Evolutionary conservation across 2,113 vertebrate genomes (phyloP).

Genomic region (Meles meles): DNA sequence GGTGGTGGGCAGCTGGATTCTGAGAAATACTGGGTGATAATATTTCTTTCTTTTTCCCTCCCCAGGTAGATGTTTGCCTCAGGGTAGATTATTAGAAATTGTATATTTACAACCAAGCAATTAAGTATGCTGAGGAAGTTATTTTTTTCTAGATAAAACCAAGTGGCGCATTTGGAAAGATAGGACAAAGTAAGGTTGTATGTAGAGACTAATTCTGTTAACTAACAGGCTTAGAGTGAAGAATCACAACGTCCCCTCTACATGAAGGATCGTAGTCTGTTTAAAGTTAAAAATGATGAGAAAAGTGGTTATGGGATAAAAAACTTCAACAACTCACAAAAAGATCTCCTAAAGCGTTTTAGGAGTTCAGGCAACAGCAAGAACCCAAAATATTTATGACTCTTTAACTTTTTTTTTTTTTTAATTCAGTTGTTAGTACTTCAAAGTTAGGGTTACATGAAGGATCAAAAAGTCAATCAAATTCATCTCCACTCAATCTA

Average conservation of each 20-base stretch:
- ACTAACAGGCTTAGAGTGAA: background rate
- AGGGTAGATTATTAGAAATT: background rate
- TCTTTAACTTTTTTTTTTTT: background rate
- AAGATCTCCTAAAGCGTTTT: background rate
- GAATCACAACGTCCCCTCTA: background rate
- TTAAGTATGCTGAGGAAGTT: background rate
- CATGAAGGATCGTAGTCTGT: background rate
- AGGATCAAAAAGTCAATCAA: background rate
- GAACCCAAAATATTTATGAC: background rate
- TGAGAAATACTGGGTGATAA: background rate
- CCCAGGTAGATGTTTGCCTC: background rate
- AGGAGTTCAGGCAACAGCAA: background rate
- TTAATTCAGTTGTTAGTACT: background rate
- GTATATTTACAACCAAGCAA: background rate
- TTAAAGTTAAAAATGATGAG: background rate
- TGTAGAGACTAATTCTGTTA: background rate
- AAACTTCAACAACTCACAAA: background rate
- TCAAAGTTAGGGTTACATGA: background rate
- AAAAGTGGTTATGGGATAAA: background rate
- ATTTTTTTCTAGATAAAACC: background rate
- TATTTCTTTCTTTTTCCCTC: background rate
- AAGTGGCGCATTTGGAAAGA: background rate
- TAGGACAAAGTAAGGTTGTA: background rate
- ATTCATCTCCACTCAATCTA: background rate
- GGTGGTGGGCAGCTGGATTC: background rate